A percentile compares a stretch with the other conserved stretches of the same genome.
These are phyloP conservation scores for Aphidoletes aphidimyza DNA, from an alignment of 2,888 invertebrate species.

Conservation along the genomic window DNA sequence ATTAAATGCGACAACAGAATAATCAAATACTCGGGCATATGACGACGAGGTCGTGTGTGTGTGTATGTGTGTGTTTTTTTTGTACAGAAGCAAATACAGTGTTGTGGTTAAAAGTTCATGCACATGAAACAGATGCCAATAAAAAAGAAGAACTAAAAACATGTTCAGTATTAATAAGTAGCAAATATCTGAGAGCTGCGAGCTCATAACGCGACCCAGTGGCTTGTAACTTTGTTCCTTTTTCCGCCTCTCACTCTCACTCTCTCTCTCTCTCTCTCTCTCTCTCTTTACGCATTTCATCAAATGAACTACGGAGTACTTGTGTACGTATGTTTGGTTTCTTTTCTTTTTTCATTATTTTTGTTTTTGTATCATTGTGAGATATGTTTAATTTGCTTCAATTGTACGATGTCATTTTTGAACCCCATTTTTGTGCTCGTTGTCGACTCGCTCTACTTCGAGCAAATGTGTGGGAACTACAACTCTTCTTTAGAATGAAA, in stretches of 20 bases:
- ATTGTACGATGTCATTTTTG: background rate
- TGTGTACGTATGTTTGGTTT: too few species aligned
- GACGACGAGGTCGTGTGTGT: background rate
- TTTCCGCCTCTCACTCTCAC: background rate
- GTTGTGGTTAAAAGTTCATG: slow-evolving; percentile 25
- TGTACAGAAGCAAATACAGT: background rate
- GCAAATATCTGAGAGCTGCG: background rate
- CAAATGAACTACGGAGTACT: too few species aligned
- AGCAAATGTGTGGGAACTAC: slow-evolving; percentile 4
- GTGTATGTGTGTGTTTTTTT: background rate
- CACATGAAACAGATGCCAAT: background rate
- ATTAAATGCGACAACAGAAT: slow-evolving; percentile 33
- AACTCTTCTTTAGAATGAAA: background rate
- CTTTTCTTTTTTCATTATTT: background rate
- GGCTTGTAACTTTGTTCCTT: slow-evolving; percentile 17
- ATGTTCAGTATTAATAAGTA: slow-evolving; percentile 24
- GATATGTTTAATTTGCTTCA: slow-evolving; percentile 31
- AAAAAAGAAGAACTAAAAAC: background rate
- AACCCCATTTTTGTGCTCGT: background rate
- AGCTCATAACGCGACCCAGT: background rate
- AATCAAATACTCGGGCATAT: background rate
- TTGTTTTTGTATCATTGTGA: background rate
- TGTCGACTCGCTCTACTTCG: background rate
- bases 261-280: background rate
- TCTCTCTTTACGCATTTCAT: too few species aligned